Conservation (phyloP, 2,113 vertebrate species). For the Cryptomyrus ogoouensis region DNA sequence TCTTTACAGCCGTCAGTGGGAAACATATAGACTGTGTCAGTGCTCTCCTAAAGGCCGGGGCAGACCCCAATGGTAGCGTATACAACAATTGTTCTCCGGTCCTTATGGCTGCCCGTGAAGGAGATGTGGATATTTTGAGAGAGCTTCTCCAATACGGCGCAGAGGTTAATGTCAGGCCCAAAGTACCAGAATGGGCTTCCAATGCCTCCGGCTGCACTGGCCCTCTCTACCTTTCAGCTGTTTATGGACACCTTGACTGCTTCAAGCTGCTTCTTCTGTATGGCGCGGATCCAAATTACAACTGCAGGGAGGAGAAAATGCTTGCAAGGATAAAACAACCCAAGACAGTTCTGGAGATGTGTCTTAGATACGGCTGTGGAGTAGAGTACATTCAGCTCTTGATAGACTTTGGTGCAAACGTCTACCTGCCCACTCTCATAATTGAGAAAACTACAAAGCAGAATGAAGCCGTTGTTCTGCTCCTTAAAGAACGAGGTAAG, state of each 20-base stretch:
- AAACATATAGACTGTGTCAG: slow-evolving; percentile 62
- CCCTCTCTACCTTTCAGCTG: slow-evolving; percentile 80
- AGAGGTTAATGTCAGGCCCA: slow-evolving; percentile 61
- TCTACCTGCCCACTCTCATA: slow-evolving; percentile 72
- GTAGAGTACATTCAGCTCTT: slow-evolving; percentile 75
- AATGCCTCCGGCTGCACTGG: slow-evolving; percentile 70
- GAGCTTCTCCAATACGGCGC: slow-evolving; percentile 74
- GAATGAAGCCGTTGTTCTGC: slow-evolving; percentile 69
- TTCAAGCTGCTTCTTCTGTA: slow-evolving; percentile 76
- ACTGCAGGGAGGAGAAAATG: slow-evolving; percentile 54
- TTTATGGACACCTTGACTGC: slow-evolving; percentile 84
- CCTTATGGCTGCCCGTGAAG: slow-evolving; percentile 77
- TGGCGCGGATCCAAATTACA: slow-evolving; percentile 71
- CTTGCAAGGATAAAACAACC: slow-evolving; percentile 57
- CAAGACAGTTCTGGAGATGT: slow-evolving; percentile 69
- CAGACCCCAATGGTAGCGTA: slow-evolving; percentile 73
- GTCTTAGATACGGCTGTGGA: slow-evolving; percentile 62
- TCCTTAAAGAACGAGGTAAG: slow-evolving; percentile 79
- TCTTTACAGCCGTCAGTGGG: slow-evolving; percentile 62
- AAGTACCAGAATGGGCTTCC: slow-evolving; percentile 73
- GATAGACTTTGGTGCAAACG: slow-evolving; percentile 87
- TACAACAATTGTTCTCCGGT: slow-evolving; percentile 85
- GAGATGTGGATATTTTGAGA: slow-evolving; percentile 62
- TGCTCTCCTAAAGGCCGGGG: slow-evolving; percentile 63
- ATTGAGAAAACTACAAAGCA: slow-evolving; percentile 50